These are phyloP conservation scores for Athene noctua DNA, from an alignment of 2,113 vertebrate genomes.

Conservation along the genomic window DNA sequence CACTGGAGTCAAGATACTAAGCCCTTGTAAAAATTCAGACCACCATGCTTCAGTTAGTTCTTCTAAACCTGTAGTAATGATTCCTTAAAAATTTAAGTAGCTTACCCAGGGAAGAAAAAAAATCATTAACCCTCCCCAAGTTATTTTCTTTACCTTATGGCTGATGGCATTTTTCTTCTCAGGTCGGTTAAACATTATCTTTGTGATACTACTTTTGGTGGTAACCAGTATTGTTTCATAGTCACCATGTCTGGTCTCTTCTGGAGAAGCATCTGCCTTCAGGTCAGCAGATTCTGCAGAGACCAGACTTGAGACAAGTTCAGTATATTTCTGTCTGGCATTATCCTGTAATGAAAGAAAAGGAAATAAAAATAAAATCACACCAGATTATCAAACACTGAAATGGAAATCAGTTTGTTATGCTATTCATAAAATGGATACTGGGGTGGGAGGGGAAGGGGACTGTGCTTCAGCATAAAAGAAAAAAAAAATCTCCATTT, in stretches of 20 bases:
- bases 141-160: constrained; percentile 68
- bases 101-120: background rate
- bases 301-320: constrained; percentile 80
- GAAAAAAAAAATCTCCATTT: background rate
- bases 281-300: constrained; percentile 64
- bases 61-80: background rate
- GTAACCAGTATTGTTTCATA: constrained; percentile 81
- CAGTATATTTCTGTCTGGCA: constrained; percentile 84
- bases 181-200: constrained; percentile 88
- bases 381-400: background rate
- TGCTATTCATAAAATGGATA: background rate
- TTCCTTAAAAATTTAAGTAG: background rate
- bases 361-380: background rate
- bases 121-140: background rate
- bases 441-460: background rate
- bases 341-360: constrained; percentile 75
- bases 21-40: background rate
- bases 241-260: background rate
- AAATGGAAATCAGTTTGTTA: background rate
- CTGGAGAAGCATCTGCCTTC: constrained; percentile 22
- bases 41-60: background rate
- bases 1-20: background rate
- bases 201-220: constrained; percentile 84
- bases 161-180: constrained; percentile 90
- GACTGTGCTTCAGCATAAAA: background rate